These are phyloP conservation scores for Meloidogyne hapla DNA, from an alignment of 1,140 invertebrate species.

Conservation along the genomic window DNA sequence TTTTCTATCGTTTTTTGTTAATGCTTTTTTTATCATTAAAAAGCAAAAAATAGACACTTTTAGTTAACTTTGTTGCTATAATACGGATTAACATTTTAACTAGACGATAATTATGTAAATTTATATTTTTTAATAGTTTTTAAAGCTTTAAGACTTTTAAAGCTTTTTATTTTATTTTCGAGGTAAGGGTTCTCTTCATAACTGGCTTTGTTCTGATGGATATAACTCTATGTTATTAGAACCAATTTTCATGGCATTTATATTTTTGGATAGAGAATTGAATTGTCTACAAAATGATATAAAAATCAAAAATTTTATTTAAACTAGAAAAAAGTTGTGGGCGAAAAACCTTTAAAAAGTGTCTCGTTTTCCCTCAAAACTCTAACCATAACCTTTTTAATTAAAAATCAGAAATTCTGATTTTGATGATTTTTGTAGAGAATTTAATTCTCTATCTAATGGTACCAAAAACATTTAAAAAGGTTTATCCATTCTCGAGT, in stretches of 20 bases:
- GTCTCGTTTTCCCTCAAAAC: background rate
- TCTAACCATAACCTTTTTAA: background rate
- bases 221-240: background rate
- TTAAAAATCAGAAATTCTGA: background rate
- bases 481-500: background rate
- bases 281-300: background rate
- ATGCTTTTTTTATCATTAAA: background rate
- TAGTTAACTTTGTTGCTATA: no score
- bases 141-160: no score
- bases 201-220: no score
- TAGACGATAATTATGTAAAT: no score
- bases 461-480: background rate
- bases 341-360: background rate
- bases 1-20: background rate
- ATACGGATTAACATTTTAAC: no score
- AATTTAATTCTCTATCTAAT: background rate
- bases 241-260: background rate
- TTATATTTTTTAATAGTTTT: no score
- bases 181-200: no score
- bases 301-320: background rate
- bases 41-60: no score
- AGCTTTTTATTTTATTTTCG: no score
- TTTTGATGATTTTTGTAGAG: background rate
- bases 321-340: background rate
- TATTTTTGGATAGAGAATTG: background rate